These are phyloP conservation scores for Rhadinocentrus ornatus DNA, from an alignment of 2,797 vertebrate genomes.

Conservation along the genomic window DNA sequence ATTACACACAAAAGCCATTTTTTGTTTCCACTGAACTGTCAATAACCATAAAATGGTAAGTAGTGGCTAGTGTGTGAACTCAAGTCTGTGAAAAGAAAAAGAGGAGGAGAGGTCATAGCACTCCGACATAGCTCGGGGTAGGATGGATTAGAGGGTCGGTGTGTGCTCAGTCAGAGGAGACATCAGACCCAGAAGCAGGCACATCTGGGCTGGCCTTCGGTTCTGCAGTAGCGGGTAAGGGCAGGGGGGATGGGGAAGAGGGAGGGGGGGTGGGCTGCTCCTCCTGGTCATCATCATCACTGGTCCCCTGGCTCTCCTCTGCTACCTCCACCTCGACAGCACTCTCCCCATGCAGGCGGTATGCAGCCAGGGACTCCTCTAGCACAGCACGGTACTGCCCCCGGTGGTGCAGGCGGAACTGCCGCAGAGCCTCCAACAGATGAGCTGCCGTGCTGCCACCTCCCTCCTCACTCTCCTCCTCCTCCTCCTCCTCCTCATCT, in stretches of 20 bases:
- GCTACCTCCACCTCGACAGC: slow-evolving; percentile 41
- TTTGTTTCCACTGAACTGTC: slow-evolving; percentile 10
- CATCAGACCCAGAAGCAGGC: slow-evolving; percentile 57
- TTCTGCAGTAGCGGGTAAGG: slow-evolving; percentile 67
- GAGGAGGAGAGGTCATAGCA: slow-evolving; percentile 54
- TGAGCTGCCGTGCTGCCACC: slow-evolving; percentile 88
- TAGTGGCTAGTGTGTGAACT: slow-evolving; percentile 44
- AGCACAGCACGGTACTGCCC: slow-evolving; percentile 96
- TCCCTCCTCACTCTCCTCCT: slow-evolving; percentile 82
- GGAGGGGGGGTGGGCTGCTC: slow-evolving; percentile 83
- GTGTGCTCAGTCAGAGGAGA: slow-evolving; percentile 75
- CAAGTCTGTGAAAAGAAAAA: slow-evolving; percentile 55
- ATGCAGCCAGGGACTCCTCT: slow-evolving; percentile 94
- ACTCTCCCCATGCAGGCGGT: slow-evolving; percentile 83
- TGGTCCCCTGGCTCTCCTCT: slow-evolving; percentile 76
- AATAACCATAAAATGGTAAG: slow-evolving; percentile 5
- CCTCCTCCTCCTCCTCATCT: slow-evolving; percentile 64
- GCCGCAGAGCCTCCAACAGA: slow-evolving; percentile 95
- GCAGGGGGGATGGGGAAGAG: slow-evolving; percentile 77
- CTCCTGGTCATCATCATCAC: slow-evolving; percentile 65
- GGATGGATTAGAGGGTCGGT: slow-evolving; percentile 25
- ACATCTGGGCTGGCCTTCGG: slow-evolving; percentile 66
- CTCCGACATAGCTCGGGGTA: slow-evolving; percentile 42
- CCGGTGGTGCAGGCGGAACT: slow-evolving; percentile 98
- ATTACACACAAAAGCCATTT: slow-evolving; percentile 57